Conservation (phyloP, 2,113 vertebrate species). For the Alethe diademata region DNA sequence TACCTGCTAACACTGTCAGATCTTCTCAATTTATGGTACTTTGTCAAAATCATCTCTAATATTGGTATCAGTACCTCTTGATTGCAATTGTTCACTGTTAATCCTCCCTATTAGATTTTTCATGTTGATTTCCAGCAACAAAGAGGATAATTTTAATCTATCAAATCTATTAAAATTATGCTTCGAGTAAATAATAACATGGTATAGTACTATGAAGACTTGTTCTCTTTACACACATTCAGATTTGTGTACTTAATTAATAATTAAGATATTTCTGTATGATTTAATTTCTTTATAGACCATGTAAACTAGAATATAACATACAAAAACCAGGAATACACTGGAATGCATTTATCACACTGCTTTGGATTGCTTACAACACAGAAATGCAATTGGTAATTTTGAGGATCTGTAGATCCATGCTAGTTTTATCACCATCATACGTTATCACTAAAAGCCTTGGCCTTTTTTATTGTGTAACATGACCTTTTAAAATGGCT, state of each 20-base stretch:
- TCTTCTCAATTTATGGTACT: slow-evolving; percentile 9
- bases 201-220: background rate
- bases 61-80: background rate
- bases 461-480: slow-evolving; percentile 1
- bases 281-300: background rate
- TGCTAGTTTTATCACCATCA: background rate
- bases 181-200: background rate
- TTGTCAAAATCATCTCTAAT: background rate
- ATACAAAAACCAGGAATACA: background rate
- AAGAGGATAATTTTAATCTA: background rate
- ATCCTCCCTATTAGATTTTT: background rate
- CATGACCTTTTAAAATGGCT: slow-evolving; percentile 27
- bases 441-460: background rate
- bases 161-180: background rate
- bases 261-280: background rate
- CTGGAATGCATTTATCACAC: background rate
- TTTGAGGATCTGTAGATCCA: background rate
- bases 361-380: background rate
- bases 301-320: background rate
- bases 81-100: background rate
- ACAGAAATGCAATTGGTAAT: background rate
- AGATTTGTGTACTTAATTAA: background rate
- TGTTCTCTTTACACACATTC: background rate
- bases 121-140: background rate
- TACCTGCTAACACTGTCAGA: background rate